Evolutionary conservation across 2,888 invertebrate species (phyloP).

Genomic region (Parochlus steinenii): DNA sequence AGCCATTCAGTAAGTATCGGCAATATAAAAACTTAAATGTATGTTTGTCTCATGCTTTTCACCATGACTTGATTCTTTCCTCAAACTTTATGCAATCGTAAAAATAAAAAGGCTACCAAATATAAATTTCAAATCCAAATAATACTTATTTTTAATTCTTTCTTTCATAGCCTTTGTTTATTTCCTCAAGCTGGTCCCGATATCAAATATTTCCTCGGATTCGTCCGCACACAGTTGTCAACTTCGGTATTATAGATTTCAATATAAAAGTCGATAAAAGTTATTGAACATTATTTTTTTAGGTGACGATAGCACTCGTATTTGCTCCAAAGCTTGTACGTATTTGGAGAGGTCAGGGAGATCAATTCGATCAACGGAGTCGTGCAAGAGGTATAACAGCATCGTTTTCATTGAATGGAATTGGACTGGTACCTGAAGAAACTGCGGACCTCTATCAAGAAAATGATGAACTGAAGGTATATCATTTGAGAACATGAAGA

Average conservation of each 20-base stretch:
- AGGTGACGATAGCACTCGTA: constrained; percentile 26
- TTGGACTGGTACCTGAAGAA: constrained; percentile 69
- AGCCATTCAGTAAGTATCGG: constrained; percentile 80
- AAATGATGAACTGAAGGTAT: constrained; percentile 77
- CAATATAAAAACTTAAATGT: no score
- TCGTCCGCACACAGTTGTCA: constrained; percentile 80
- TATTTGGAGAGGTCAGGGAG: constrained; percentile 70
- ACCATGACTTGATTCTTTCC: no score
- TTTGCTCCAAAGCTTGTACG: constrained; percentile 49
- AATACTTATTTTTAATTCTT: not conserved
- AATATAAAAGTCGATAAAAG: no score
- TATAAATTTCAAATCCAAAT: not conserved
- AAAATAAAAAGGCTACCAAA: no score
- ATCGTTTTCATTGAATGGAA: constrained; percentile 72
- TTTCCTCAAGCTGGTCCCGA: constrained; percentile 80
- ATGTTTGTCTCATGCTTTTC: no score
- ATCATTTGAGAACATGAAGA: not conserved
- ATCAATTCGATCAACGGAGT: constrained; percentile 77
- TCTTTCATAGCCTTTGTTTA: constrained; percentile 50
- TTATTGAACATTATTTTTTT: constrained; percentile 2
- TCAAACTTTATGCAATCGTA: no score
- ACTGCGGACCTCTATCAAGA: constrained; percentile 76
- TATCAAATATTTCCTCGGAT: constrained; percentile 80
- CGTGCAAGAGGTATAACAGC: constrained; percentile 70
- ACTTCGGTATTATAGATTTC: constrained; percentile 81